Evolutionary conservation across 2,113 vertebrate species (phyloP).

Genomic region (Mesoclemmys tuberculata): DNA sequence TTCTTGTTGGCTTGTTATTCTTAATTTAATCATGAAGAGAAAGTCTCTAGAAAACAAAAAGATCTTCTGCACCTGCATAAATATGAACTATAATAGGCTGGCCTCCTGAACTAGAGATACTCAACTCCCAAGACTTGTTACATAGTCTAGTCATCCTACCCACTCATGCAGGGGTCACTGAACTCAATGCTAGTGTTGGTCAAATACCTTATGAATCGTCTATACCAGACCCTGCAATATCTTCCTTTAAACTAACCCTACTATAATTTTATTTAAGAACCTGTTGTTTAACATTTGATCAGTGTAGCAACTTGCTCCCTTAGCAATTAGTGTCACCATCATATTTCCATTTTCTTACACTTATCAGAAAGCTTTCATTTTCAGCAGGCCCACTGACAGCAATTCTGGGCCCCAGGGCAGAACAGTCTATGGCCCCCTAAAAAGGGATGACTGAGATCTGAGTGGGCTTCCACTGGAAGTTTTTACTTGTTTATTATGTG

Average conservation of each 20-base stretch:
- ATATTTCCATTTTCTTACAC: background rate
- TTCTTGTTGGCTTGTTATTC: slow-evolving; percentile 17
- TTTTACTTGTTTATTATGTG: too few relatives aligned
- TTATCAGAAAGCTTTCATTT: background rate
- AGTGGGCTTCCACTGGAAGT: too few relatives aligned
- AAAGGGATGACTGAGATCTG: too few relatives aligned
- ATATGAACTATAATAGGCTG: background rate
- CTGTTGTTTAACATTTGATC: background rate
- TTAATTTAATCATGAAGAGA: slow-evolving; percentile 1
- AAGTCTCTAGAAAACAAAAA: background rate
- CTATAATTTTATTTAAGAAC: background rate
- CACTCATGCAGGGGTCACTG: background rate
- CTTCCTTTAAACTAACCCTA: background rate
- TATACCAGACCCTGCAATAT: background rate
- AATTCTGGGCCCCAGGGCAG: too few relatives aligned
- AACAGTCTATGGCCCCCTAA: too few relatives aligned
- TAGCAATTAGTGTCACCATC: background rate
- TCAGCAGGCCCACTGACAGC: too few relatives aligned
- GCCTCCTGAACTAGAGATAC: background rate
- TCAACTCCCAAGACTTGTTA: background rate
- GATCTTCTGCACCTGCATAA: background rate
- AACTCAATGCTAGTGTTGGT: background rate
- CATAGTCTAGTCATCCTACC: background rate
- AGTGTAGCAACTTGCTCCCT: background rate
- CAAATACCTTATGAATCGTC: background rate